Base-by-base conservation (phyloP, 2,888 invertebrate genomes). In the Aromia moschata region DNA sequence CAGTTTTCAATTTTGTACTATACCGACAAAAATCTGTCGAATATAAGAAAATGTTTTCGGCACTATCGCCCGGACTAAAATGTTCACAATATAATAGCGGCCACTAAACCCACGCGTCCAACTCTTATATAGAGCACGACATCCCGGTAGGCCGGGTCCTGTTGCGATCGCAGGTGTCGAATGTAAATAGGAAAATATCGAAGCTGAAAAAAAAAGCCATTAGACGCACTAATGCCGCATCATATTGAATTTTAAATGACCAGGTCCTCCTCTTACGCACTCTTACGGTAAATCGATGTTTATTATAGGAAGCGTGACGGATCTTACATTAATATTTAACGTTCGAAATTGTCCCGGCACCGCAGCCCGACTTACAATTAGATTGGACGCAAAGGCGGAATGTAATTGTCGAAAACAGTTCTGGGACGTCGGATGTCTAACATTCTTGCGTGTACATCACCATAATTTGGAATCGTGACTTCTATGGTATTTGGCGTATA, bases 151-250 rank as follows among this genome's bases (percentile, higher is more conserved):
- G 44, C 31, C 30, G 44, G 9, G 11, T 30, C 10, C 20, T 12
- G 44, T 7, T 7, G 20, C 18, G 44, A 44, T 25, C 25, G 44
- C 44, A 45, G 44, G 44, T 45, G 44, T 45, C 30, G 30, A 45
- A 45, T 45, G 44, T 45, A 45, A 45, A 45, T 45, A 45, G 30
- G 44, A 45, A 15, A 30, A 25, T 45, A 25, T 45, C 44, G 20
- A 15, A 30, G 30, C 30, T 10, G 44, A 45, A 45, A 45, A n/a
- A n/a, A 41, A 43, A 45, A 45, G 14, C 44, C 25, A 45, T 30
- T 45, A 45, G 25, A 14, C 15, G 15, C 15, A 45, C 14, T 45
- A 45, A 45, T 45, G 25, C 9, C 12, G 25, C 44, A 14, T 12
- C 44, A 14, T 45, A 25, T 45, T 45, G 44, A 45, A 45, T 45